These are phyloP conservation scores for Latrodectus geometricus DNA, from an alignment of 1,140 invertebrate species.

Conservation along the genomic window DNA sequence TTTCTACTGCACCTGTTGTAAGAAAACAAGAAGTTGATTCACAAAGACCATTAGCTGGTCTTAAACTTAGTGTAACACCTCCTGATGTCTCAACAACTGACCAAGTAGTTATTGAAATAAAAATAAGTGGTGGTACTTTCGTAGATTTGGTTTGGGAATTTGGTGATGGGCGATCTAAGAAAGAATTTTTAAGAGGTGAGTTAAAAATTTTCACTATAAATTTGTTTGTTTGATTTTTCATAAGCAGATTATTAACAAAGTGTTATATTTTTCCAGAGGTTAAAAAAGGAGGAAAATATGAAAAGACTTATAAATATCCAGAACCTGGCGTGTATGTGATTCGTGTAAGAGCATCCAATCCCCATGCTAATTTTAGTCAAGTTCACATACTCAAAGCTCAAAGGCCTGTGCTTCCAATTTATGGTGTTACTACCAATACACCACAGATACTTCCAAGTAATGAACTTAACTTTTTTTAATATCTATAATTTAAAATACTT, in stretches of 20 bases:
- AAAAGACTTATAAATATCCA: constrained; percentile 62
- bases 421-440: constrained; percentile 63
- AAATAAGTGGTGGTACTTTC: constrained; percentile 63
- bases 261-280: constrained; percentile 39
- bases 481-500: too few relatives aligned
- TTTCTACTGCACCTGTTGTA: constrained; percentile 32
- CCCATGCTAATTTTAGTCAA: constrained; percentile 63
- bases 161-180: constrained; percentile 64
- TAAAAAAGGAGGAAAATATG: constrained; percentile 62
- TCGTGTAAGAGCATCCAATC: constrained; percentile 63
- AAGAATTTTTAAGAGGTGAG: constrained; percentile 63
- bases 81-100: constrained; percentile 62
- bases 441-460: constrained; percentile 64
- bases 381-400: constrained; percentile 63
- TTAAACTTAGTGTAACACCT: constrained; percentile 63
- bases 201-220: background rate
- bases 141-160: constrained; percentile 65
- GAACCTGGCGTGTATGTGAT: constrained; percentile 65
- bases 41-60: constrained; percentile 62
- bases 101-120: constrained; percentile 63
- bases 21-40: constrained; percentile 57
- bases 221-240: background rate
- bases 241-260: background rate
- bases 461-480: background rate
- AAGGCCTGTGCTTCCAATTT: constrained; percentile 63